Percentiles rank a stretch among this genome's conserved stretches.
Conservation (phyloP, 1,140 invertebrate species). For the Aethina tumida region DNA sequence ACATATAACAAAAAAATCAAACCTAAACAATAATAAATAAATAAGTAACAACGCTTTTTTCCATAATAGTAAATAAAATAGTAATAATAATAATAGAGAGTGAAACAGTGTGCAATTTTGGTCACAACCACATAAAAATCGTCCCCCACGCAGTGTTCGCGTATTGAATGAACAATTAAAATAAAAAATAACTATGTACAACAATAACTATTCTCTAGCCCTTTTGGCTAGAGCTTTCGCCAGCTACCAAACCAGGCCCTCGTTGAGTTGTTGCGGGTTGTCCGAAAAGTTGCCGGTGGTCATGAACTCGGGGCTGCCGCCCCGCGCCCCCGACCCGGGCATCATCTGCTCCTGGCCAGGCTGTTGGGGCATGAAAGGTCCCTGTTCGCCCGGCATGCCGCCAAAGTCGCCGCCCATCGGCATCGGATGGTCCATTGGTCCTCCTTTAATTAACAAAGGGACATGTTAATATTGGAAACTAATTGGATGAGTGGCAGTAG, state of each 20-base stretch:
- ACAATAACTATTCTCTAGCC: slow-evolving; percentile 29
- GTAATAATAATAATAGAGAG: slow-evolving; percentile 5
- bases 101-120: slow-evolving; percentile 1
- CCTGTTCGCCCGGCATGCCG: slow-evolving; percentile 51
- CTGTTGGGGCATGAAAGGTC: slow-evolving; percentile 48
- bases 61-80: slow-evolving; percentile 8
- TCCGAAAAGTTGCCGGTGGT: slow-evolving; percentile 50
- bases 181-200: slow-evolving; percentile 9
- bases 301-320: slow-evolving; percentile 44
- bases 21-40: too few species aligned
- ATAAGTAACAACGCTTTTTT: too few species aligned
- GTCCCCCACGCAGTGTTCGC: too few species aligned
- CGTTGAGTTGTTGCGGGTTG: slow-evolving; percentile 59
- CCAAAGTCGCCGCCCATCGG: slow-evolving; percentile 54
- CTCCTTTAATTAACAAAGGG: slow-evolving; percentile 36
- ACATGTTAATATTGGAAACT: background rate
- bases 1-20: too few species aligned
- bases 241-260: slow-evolving; percentile 61
- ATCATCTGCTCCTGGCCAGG: slow-evolving; percentile 41
- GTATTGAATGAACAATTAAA: slow-evolving; percentile 8
- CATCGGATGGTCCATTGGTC: slow-evolving; percentile 59
- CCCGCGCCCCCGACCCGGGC: slow-evolving; percentile 35
- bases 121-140: slow-evolving; percentile 3
- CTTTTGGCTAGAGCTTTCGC: slow-evolving; percentile 35
- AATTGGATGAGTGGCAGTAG: too few species aligned